phyloP scores from a whole-genome alignment of 2,888 invertebrate genomes.

The Heliconius charithonia region DNA sequence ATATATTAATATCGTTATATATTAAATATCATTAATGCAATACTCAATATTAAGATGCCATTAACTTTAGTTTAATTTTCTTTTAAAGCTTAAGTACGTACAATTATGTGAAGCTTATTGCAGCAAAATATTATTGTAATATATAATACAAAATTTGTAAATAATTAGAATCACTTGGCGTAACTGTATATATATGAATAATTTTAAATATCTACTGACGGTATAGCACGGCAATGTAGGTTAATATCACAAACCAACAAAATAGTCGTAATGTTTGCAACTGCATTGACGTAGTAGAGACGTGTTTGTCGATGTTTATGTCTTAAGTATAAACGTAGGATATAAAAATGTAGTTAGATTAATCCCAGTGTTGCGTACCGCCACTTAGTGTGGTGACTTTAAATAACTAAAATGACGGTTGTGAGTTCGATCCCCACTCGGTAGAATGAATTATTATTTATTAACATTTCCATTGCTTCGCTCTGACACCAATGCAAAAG shows the following conservation, averaged over 20 bases:
- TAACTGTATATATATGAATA: neutral
- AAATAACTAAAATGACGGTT: too few relatives aligned
- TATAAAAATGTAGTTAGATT: too few relatives aligned
- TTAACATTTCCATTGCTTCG: too few relatives aligned
- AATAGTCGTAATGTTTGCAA: neutral
- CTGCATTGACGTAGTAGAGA: neutral
- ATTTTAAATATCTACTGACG: slow-evolving; percentile 2
- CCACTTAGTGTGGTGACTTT: too few relatives aligned
- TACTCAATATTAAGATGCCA: neutral
- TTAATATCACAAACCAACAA: slow-evolving; percentile 3
- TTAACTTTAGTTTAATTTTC: neutral
- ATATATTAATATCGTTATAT: neutral
- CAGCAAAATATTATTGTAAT: neutral
- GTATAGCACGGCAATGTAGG: neutral
- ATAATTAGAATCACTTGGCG: neutral
- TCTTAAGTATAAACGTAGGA: too few relatives aligned
- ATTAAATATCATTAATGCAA: neutral
- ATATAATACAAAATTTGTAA: neutral
- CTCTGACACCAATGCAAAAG: too few relatives aligned
- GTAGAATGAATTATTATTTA: too few relatives aligned
- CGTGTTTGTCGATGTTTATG: neutral
- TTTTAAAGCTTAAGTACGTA: neutral
- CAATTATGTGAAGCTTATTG: neutral
- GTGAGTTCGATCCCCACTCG: too few relatives aligned
- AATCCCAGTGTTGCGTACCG: too few relatives aligned